Base-by-base conservation (phyloP, 2,888 invertebrate genomes). In the Periphyllus acericola region DNA sequence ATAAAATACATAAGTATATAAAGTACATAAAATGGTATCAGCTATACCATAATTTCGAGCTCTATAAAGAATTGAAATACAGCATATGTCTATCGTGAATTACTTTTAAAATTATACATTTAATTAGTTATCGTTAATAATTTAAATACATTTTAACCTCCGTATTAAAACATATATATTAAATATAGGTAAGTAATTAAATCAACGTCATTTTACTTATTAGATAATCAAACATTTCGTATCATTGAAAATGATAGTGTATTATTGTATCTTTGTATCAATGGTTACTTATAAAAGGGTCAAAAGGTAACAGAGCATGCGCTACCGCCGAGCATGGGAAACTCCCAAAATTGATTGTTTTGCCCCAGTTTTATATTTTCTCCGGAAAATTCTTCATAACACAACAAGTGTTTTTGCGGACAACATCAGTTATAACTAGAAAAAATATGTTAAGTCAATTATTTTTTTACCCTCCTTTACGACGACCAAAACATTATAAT, bases 341-440 rank as follows among this genome's bases (percentile, higher is more conserved):
- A 87, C 87, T 87, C 87, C 87, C 87, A 66, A 87, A 87, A 87
- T 87, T 87, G 87, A 87, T 87, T 75, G 87, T 87, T 72, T 74
- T 80, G 40, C 46, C 74, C 32, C 87, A 40, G 80, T 87, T 60
- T 74, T 81, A 75, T 74, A 66, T 80, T 80, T 74, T 40, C 72
- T 72, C 66, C 14, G 21, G 29, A 29, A 80, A 55, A 55, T 40
- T 25, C 21, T 55, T 79, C 55, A 55, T 72, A 86, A 80, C 79
- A 71, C 79, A 86, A 86, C 86, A 79, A 86, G 79, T 86, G 86
- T 86, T 80, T 86, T 80, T 60, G 29, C 36, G 36, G 52, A 55
- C 52, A 80, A 60, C 72, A 80, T 66, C 80, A 32, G 14, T 36
- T 32, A 32, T 32, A 40, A 40, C 55, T 8, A 21, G n/a, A 17